Conservation (phyloP, 2,797 vertebrate genomes). For the Ceyx erithaca region DNA sequence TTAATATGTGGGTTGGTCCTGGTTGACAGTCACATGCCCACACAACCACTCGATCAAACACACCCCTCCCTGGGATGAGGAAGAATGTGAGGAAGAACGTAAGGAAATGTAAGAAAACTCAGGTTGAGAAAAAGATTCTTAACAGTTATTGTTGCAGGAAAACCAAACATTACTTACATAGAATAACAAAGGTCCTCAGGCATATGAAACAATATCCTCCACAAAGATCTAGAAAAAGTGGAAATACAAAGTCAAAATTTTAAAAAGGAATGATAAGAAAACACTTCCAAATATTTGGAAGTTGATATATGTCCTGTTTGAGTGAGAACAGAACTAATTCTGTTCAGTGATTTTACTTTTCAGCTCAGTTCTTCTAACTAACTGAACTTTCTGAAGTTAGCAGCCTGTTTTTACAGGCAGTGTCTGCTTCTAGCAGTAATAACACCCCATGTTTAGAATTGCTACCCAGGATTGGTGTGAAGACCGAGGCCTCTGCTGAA, state of each 20-base stretch:
- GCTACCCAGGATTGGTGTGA: no score
- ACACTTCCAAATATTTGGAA: background rate
- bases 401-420: no score
- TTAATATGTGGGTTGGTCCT: background rate
- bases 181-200: background rate
- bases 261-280: background rate
- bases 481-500: no score
- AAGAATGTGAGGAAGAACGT: background rate
- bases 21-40: background rate
- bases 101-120: background rate
- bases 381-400: no score
- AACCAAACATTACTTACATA: background rate
- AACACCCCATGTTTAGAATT: no score
- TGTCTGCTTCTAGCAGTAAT: no score
- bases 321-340: no score
- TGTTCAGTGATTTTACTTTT: no score
- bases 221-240: background rate
- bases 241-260: background rate
- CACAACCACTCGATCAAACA: fast-evolving
- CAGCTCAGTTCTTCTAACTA: no score
- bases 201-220: background rate
- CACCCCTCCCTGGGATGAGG: fast-evolving
- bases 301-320: background rate
- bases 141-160: fast-evolving
- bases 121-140: background rate